Conservation (phyloP, 2,888 invertebrate species). For the Mimas tiliae region DNA sequence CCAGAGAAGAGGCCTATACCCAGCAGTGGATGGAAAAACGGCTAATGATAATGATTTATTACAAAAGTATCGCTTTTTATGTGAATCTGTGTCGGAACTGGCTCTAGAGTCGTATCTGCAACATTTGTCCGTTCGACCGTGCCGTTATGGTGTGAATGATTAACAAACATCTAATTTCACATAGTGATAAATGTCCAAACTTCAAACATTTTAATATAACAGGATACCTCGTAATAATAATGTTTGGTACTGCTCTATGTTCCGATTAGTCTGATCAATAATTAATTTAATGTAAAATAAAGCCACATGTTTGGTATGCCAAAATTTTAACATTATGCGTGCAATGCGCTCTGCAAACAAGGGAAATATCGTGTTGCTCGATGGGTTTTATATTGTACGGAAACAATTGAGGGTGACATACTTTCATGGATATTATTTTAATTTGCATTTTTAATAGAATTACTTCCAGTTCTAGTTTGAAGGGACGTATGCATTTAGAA, state of each 20-base stretch:
- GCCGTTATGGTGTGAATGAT: too few species aligned
- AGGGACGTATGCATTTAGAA: constrained; percentile 11
- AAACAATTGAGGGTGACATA: constrained; percentile 21
- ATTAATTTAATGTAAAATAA: constrained; percentile 9
- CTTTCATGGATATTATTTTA: constrained; percentile 20
- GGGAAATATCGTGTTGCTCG: constrained; percentile 16
- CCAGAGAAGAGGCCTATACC: too few species aligned
- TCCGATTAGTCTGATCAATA: background rate
- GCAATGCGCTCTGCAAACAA: background rate
- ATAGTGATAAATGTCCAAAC: too few species aligned
- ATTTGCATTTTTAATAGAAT: constrained; percentile 17
- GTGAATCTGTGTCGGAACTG: too few species aligned
- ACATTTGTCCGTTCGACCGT: too few species aligned
- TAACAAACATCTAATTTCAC: too few species aligned
- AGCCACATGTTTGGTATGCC: constrained; percentile 3
- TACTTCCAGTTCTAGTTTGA: background rate
- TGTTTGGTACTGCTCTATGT: background rate
- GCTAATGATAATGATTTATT: too few species aligned
- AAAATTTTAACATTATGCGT: constrained; percentile 5
- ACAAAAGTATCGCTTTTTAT: too few species aligned
- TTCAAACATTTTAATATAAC: too few species aligned
- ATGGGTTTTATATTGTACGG: constrained; percentile 23
- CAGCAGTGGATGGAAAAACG: too few species aligned
- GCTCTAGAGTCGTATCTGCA: too few species aligned
- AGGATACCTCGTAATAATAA: too few species aligned